Evolutionary conservation across 2,113 vertebrate genomes (phyloP).

Genomic region (Mustela lutreola): DNA sequence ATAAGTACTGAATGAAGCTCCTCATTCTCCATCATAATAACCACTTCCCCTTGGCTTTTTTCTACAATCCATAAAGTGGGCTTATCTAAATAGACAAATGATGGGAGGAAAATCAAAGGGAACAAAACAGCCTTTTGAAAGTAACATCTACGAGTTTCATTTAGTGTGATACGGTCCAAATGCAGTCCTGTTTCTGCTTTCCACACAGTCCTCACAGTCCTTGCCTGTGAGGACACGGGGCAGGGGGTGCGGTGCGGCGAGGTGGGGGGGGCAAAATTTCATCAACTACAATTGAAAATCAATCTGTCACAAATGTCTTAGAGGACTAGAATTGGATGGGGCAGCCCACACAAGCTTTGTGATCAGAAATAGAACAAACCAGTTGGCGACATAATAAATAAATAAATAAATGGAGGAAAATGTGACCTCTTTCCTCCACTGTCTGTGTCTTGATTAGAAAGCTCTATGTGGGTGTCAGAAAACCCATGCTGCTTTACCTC

Average conservation of each 20-base stretch:
- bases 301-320: slow-evolving; percentile 34
- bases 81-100: not conserved
- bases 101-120: not conserved
- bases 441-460: not conserved
- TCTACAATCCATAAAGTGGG: slow-evolving; percentile 58
- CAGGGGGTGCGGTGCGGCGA: too few relatives aligned
- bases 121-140: slow-evolving; percentile 38
- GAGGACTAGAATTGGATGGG: not conserved
- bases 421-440: not conserved
- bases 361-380: slow-evolving; percentile 7
- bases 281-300: slow-evolving; percentile 41
- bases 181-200: not conserved
- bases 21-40: slow-evolving; percentile 25
- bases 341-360: not conserved
- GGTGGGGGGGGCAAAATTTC: not conserved
- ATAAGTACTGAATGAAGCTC: not conserved
- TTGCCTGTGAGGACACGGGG: not conserved
- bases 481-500: not conserved
- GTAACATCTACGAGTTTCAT: not conserved
- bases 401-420: not conserved
- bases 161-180: not conserved
- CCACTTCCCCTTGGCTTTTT: not conserved
- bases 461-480: not conserved
- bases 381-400: not conserved
- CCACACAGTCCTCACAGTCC: too few relatives aligned